A percentile compares a stretch with the other conserved stretches of the same genome.
Conservation (phyloP, 2,888 invertebrate genomes). For the Ceriagrion tenellum region DNA sequence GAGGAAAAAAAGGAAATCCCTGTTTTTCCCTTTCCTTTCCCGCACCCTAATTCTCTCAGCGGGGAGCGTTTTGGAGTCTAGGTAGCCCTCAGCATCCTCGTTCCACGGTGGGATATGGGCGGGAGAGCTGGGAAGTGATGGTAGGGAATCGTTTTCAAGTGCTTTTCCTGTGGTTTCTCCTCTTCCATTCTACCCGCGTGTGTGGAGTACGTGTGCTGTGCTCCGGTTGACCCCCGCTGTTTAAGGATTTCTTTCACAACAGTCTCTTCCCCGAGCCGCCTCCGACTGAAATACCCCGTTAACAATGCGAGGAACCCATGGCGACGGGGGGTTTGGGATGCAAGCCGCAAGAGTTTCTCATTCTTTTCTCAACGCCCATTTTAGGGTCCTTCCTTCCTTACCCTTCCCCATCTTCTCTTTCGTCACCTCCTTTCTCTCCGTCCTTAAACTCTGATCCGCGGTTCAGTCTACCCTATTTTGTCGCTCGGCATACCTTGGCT, state of each 20-base stretch:
- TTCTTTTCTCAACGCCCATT: not conserved
- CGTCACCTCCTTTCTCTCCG: not conserved
- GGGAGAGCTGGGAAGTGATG: not conserved
- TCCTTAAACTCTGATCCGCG: not conserved
- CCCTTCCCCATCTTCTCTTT: not conserved
- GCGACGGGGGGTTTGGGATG: not conserved
- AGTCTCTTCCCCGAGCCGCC: not conserved
- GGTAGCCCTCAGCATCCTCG: not conserved
- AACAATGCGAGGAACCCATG: not conserved
- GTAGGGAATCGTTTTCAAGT: slow-evolving; percentile 1
- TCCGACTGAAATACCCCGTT: not conserved
- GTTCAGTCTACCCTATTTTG: not conserved
- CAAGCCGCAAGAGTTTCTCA: not conserved
- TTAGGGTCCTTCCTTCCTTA: not conserved
- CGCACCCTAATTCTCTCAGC: not conserved
- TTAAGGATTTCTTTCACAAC: not conserved
- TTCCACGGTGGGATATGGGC: not conserved
- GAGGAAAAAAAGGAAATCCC: not conserved
- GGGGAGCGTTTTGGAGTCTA: not conserved
- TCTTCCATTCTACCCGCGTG: not conserved
- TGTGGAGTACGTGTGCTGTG: not conserved
- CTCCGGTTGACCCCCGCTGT: slow-evolving; percentile 8
- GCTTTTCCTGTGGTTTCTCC: not conserved
- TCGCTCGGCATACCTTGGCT: not conserved
- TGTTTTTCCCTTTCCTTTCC: not conserved